Evolutionary conservation across 2,113 vertebrate species (phyloP).

Genomic region (Cheirogaleus medius): DNA sequence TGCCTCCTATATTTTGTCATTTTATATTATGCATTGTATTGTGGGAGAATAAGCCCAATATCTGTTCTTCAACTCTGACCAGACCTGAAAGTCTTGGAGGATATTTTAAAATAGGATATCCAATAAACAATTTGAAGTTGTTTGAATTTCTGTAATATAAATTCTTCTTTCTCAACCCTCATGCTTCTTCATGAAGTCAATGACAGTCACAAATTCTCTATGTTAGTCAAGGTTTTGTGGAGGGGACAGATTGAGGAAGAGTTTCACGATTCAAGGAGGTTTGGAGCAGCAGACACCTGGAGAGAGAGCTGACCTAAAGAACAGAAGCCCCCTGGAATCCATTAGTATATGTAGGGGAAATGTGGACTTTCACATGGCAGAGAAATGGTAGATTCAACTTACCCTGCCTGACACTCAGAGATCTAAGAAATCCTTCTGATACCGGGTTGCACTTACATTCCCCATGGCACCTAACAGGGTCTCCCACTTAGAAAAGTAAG

Average conservation of each 20-base stretch:
- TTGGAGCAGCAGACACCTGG: not conserved
- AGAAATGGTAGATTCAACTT: not conserved
- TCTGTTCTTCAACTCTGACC: not conserved
- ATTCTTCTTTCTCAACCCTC: not conserved
- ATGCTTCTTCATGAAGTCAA: not conserved
- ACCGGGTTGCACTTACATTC: no score
- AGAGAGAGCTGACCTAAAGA: not conserved
- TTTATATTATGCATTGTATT: not conserved
- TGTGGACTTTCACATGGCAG: no score
- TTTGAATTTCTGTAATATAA: not conserved
- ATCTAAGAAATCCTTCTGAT: not conserved
- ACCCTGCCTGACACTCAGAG: not conserved
- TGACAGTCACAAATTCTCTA: fast-evolving
- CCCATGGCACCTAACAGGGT: not conserved
- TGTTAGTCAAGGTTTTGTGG: not conserved
- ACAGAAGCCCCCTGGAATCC: not conserved
- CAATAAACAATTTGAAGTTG: not conserved
- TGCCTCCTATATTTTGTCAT: not conserved
- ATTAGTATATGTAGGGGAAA: not conserved
- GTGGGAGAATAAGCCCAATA: not conserved
- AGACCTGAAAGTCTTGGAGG: not conserved
- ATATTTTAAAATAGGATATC: not conserved
- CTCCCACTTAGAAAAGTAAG: not conserved
- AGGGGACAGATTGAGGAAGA: not conserved
- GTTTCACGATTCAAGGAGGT: not conserved